These are phyloP conservation scores for Aplidium turbinatum DNA, from an alignment of 23 tunicate species.

Conservation along the genomic window DNA sequence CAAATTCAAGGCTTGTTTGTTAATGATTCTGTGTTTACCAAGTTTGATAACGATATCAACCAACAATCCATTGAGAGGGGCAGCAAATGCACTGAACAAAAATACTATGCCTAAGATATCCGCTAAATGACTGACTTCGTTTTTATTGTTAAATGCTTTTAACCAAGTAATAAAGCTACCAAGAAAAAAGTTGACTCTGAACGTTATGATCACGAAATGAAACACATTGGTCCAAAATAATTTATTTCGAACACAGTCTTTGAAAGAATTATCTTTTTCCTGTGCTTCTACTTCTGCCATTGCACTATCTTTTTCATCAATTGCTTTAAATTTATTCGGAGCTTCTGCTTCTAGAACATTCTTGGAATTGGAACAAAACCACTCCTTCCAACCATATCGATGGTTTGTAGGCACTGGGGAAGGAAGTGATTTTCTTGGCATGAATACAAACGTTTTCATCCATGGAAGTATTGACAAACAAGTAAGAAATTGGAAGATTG, in stretches of 20 bases:
- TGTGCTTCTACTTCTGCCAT: background rate
- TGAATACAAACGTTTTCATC: constrained; percentile 35
- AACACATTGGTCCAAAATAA: constrained; percentile 40
- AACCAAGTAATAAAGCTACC: constrained; percentile 26
- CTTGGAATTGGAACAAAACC: background rate
- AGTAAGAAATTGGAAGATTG: background rate
- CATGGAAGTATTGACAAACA: constrained; percentile 22
- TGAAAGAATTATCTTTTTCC: background rate
- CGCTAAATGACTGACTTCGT: constrained; percentile 5
- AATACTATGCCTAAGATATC: constrained; percentile 24
- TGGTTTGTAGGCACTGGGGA: background rate
- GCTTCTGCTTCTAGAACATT: background rate
- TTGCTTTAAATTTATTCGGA: background rate
- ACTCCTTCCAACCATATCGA: constrained; percentile 30
- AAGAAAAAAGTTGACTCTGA: constrained; percentile 14
- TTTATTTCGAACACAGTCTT: background rate
- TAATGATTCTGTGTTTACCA: background rate
- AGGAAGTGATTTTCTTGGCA: constrained; percentile 28
- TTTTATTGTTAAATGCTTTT: background rate
- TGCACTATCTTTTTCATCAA: background rate
- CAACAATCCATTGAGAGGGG: constrained; percentile 39
- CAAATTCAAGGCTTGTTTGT: background rate
- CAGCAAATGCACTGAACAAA: constrained; percentile 15
- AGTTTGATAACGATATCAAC: constrained; percentile 16
- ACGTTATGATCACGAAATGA: background rate